Evolutionary conservation across 2,797 vertebrate genomes (phyloP), one percentile per base, ranked within the genome.

Genomic region (Chelon auratus): DNA sequence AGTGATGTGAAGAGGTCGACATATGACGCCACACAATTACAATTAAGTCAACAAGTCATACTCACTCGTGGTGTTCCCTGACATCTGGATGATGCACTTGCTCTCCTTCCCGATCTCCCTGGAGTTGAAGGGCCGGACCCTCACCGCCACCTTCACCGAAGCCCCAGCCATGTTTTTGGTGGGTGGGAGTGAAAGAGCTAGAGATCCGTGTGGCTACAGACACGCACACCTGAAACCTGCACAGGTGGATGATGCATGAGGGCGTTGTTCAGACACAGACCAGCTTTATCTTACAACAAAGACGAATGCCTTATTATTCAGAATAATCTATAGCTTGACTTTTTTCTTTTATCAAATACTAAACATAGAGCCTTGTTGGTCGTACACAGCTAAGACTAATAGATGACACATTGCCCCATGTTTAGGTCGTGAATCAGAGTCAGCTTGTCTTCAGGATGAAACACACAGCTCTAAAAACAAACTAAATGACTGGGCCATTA

Each of bases 31-130:
- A 48, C 9, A 0, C 45, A 48, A 10, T 18, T 48, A 43, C 12
- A 43, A 17, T 43, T 40, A 40, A 11, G 12, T 40, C 12, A 7
- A 40, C 11, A 13, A 10, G 10, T 10, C 10, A 3, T 78, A 96
- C 98, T 99, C 86, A 99, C 98, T 99, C 40, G 98, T 99, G 60
- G 97, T 99, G 93, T 96, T 99, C 61, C 97, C 98, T 0, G 97
- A 92, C 98, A 99, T 99, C 94, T 99, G 97, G 81, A 99, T 99
- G 77, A 99, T 99, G 88, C 98, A 99, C 89, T 98, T 99, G 80
- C 97, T 98, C 0, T 99, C 98, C 13, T 97, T 97, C 84, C 94
- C 92, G 15, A 96, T 97, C 88, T 99, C 98, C 72, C 98, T 95
- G 88, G 97, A 97, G 89, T 99, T 99, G 92, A 99, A 99, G 87